Evolutionary conservation across 2,888 invertebrate species (phyloP).

Genomic region (Tetragonisca angustula): DNA sequence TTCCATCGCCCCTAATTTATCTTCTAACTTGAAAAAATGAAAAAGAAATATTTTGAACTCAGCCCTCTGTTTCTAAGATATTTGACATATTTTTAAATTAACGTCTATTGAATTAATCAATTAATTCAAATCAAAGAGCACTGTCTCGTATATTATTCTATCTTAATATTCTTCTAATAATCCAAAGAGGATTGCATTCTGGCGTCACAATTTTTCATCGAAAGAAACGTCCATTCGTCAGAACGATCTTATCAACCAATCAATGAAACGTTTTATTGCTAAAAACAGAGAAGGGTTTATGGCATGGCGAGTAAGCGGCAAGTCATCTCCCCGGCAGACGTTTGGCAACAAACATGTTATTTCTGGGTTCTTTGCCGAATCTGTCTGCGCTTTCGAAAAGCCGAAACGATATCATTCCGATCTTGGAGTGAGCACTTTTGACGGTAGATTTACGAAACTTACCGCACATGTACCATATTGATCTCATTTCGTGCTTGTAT

Average conservation of each 20-base stretch:
- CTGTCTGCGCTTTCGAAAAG: slow-evolving; percentile 28
- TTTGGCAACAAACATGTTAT: slow-evolving; percentile 63
- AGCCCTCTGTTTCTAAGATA: neutral
- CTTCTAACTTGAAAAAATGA: neutral
- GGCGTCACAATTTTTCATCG: neutral
- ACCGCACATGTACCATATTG: slow-evolving; percentile 53
- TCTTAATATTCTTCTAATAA: neutral
- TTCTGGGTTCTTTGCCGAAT: slow-evolving; percentile 43
- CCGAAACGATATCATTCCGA: slow-evolving; percentile 11
- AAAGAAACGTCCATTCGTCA: neutral
- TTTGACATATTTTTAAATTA: neutral
- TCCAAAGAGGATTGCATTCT: neutral
- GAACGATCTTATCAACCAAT: slow-evolving; percentile 24
- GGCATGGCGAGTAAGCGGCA: slow-evolving; percentile 32
- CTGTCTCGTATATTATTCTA: neutral
- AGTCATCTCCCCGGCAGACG: slow-evolving; percentile 39
- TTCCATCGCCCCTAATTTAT: neutral
- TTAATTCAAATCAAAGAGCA: neutral
- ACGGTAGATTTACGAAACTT: neutral
- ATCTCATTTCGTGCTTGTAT: slow-evolving; percentile 57
- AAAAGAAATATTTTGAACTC: neutral
- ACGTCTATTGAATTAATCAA: neutral
- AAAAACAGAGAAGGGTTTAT: neutral
- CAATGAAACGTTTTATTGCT: slow-evolving; percentile 23
- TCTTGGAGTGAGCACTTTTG: neutral